These are phyloP conservation scores for Noctua janthina DNA, from an alignment of 2,888 invertebrate species.

Conservation along the genomic window DNA sequence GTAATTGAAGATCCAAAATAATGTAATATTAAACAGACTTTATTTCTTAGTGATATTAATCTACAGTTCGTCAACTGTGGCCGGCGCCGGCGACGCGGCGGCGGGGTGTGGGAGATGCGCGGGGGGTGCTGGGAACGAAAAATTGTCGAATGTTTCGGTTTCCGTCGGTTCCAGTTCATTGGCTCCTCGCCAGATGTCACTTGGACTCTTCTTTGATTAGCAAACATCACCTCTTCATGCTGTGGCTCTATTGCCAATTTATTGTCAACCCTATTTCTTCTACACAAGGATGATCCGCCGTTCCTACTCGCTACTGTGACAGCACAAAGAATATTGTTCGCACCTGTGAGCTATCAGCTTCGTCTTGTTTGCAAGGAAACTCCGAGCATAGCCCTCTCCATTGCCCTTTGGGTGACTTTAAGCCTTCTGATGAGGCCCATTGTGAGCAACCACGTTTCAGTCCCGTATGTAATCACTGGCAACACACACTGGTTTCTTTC, in stretches of 20 bases:
- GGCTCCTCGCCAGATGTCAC: slow-evolving; percentile 45
- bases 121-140: background rate
- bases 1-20: too few relatives aligned
- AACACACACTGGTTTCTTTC: too few relatives aligned
- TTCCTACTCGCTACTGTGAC: background rate
- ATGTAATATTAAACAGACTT: too few relatives aligned
- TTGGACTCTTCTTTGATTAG: slow-evolving; percentile 39
- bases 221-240: slow-evolving; percentile 14
- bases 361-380: background rate
- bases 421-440: too few relatives aligned
- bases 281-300: slow-evolving; percentile 3
- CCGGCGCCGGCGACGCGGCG: background rate
- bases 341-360: slow-evolving; percentile 16
- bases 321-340: slow-evolving; percentile 5
- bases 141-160: background rate
- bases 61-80: background rate
- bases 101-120: too few relatives aligned
- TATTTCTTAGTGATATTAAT: too few relatives aligned
- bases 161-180: slow-evolving; percentile 32
- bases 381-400: too few relatives aligned
- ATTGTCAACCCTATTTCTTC: background rate
- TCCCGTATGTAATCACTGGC: too few relatives aligned
- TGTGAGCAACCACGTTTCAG: too few relatives aligned
- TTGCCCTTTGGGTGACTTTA: too few relatives aligned
- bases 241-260: background rate